Evolutionary conservation across 2,888 invertebrate species (phyloP).

Genomic region (Trissonchulus sp.): DNA sequence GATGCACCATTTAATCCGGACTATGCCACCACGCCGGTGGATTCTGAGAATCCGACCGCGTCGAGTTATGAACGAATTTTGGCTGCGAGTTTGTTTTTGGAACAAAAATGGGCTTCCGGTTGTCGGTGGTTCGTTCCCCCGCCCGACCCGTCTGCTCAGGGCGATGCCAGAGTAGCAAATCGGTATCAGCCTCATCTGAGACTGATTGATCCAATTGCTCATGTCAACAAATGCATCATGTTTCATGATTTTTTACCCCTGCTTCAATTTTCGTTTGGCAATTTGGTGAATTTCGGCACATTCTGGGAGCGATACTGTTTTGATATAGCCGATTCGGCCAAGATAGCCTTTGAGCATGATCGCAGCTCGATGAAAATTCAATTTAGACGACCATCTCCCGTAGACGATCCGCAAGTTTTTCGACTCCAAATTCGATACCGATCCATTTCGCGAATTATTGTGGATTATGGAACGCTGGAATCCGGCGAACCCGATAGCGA

Average conservation of each 20-base stretch:
- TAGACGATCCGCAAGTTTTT: neutral
- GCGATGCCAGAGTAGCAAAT: too few species aligned
- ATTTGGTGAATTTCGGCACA: conserved; percentile 18
- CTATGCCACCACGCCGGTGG: neutral
- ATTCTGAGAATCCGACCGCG: neutral
- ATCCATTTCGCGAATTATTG: neutral
- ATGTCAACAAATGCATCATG: neutral
- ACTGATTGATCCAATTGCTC: neutral
- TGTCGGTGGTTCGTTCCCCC: neutral
- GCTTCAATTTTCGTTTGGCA: conserved; percentile 19
- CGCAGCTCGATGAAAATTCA: neutral
- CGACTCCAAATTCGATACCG: neutral
- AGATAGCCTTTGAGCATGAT: conserved; percentile 21
- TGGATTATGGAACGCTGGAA: conserved; percentile 10
- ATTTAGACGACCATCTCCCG: neutral
- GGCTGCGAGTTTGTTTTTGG: neutral
- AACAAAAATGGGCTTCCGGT: neutral
- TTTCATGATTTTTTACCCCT: neutral
- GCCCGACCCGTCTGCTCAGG: neutral
- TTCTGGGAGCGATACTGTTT: conserved; percentile 12
- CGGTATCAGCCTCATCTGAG: neutral
- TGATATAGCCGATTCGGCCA: neutral
- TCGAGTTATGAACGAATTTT: neutral
- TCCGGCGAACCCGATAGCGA: neutral
- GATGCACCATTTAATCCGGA: too few species aligned